Percentiles rank a stretch among this genome's conserved stretches.
phyloP scores from a whole-genome alignment of 2,797 vertebrate genomes.

The Mus minutoides region DNA sequence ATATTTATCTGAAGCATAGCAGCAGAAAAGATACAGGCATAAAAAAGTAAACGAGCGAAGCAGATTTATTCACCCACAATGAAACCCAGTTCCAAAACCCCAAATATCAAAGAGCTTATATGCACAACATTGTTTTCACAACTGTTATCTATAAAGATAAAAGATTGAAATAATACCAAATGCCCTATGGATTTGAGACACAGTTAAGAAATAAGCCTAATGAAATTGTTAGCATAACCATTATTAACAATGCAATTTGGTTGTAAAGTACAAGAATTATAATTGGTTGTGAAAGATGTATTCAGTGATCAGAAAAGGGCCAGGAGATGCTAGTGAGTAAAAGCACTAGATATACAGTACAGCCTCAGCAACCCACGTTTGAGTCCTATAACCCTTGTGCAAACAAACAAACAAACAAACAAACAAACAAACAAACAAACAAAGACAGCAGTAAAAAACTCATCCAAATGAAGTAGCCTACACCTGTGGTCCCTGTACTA shows the following conservation, averaged over 20 bases:
- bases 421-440: no score
- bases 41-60: neutral
- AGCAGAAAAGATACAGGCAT: neutral
- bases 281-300: neutral
- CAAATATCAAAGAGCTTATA: neutral
- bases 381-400: neutral
- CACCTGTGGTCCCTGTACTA: neutral
- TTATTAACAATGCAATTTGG: neutral
- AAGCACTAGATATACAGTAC: neutral
- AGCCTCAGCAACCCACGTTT: neutral
- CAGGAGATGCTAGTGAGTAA: neutral
- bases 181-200: neutral
- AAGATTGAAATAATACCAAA: neutral
- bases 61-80: neutral
- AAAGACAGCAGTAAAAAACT: neutral
- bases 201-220: neutral
- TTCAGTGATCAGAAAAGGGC: neutral
- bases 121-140: neutral
- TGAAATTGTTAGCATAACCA: neutral
- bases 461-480: neutral
- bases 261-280: neutral
- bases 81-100: neutral
- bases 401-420: neutral
- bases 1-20: conserved; percentile 29
- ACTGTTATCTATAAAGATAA: conserved; percentile 12